These are phyloP conservation scores for Argynnis bischoffii DNA, from an alignment of 2,888 invertebrate species.

Conservation along the genomic window DNA sequence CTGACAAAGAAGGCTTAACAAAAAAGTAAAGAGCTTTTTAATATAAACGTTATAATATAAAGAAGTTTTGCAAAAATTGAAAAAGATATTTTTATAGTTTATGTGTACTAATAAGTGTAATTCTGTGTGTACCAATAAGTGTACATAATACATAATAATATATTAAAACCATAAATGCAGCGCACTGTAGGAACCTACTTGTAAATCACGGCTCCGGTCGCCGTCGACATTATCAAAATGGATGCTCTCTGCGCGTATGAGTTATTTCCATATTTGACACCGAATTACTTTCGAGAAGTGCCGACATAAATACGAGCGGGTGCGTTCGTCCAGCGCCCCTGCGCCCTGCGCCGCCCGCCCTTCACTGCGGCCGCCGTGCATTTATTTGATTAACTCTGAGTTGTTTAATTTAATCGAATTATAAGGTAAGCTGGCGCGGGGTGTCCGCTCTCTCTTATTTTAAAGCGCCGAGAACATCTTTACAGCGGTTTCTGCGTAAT, in stretches of 20 bases:
- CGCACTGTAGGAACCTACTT: constrained; percentile 50
- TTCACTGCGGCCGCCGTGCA: constrained; percentile 67
- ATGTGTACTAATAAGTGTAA: too few relatives aligned
- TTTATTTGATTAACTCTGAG: constrained; percentile 83
- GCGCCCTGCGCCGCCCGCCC: constrained; percentile 51
- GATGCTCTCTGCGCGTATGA: constrained; percentile 78
- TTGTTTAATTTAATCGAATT: constrained; percentile 83
- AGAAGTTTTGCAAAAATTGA: too few relatives aligned
- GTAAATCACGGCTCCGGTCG: constrained; percentile 77
- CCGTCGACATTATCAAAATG: constrained; percentile 80
- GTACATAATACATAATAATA: neutral
- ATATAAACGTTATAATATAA: too few relatives aligned
- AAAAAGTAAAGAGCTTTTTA: too few relatives aligned
- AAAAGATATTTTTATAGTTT: too few relatives aligned
- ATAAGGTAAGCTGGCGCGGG: constrained; percentile 69
- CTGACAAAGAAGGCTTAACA: too few relatives aligned
- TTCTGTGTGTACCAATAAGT: too few relatives aligned
- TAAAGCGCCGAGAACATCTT: constrained; percentile 80
- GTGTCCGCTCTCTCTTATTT: constrained; percentile 69
- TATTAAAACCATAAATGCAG: constrained; percentile 25
- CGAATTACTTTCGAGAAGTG: constrained; percentile 82
- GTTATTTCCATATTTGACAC: constrained; percentile 83
- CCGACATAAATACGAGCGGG: constrained; percentile 76
- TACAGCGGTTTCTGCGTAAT: constrained; percentile 80
- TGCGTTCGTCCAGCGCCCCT: constrained; percentile 42